These are phyloP conservation scores for Cygnus atratus DNA, from an alignment of 2,113 vertebrate genomes.

Conservation along the genomic window DNA sequence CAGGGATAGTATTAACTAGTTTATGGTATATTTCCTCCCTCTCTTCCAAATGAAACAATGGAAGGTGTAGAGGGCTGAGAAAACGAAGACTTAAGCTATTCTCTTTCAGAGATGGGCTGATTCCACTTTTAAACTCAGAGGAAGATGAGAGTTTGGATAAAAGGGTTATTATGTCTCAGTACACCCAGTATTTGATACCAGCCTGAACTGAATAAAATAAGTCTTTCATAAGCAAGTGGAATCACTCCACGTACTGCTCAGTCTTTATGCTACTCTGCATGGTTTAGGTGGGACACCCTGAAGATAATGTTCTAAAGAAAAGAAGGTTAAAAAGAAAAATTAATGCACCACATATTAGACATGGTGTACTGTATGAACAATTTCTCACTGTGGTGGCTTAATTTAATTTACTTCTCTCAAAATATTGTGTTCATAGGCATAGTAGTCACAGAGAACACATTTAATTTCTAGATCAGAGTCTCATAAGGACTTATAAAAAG, in stretches of 20 bases:
- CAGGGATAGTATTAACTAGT: not conserved
- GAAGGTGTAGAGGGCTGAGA: not conserved
- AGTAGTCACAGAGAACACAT: not conserved
- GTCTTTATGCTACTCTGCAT: not conserved
- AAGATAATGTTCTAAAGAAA: not conserved
- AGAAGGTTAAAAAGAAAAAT: not conserved
- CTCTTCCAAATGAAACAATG: not conserved
- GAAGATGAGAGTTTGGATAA: not conserved
- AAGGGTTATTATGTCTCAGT: not conserved
- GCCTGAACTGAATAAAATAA: not conserved
- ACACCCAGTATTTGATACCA: not conserved
- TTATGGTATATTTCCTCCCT: not conserved
- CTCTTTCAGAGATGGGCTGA: not conserved
- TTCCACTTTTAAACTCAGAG: not conserved
- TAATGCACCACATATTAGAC: not conserved
- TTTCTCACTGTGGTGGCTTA: not conserved
- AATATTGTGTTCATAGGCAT: not conserved
- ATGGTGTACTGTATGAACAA: not conserved
- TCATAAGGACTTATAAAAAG: not conserved
- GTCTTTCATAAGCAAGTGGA: not conserved
- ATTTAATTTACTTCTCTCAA: not conserved
- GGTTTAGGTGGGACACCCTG: not conserved
- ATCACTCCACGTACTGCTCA: not conserved
- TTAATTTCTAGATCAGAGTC: not conserved
- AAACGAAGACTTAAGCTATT: not conserved